Conservation (phyloP, 2,113 vertebrate species). For the Amia ocellicauda region DNA sequence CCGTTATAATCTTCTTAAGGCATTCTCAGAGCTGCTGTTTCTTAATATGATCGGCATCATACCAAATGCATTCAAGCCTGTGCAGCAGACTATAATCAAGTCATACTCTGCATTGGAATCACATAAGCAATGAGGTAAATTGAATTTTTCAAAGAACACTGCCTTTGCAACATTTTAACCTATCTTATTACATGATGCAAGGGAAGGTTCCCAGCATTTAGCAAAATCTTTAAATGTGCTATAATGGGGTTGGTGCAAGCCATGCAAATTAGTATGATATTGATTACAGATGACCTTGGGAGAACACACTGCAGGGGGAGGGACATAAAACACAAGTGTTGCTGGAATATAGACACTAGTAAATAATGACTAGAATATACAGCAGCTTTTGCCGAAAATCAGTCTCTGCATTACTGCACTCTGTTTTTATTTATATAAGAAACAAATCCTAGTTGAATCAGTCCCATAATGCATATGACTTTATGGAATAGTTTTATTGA, state of each 20-base stretch:
- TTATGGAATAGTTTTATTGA: too few species aligned
- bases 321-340: not conserved
- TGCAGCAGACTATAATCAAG: slow-evolving; percentile 1
- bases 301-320: slow-evolving; percentile 12
- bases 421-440: too few species aligned
- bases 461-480: too few species aligned
- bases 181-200: not conserved
- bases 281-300: slow-evolving; percentile 26
- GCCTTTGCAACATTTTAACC: not conserved
- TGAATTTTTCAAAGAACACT: not conserved
- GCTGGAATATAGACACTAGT: not conserved
- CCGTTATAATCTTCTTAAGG: not conserved
- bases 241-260: not conserved
- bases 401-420: too few species aligned
- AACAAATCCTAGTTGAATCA: too few species aligned
- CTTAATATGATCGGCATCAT: not conserved
- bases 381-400: too few species aligned
- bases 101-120: not conserved
- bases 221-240: not conserved
- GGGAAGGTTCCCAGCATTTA: not conserved
- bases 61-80: not conserved
- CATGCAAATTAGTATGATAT: slow-evolving; percentile 12
- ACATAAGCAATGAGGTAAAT: not conserved
- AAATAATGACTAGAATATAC: too few species aligned
- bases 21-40: not conserved